Conservation (phyloP, 2,888 invertebrate genomes). For the Bombylius discolor region DNA sequence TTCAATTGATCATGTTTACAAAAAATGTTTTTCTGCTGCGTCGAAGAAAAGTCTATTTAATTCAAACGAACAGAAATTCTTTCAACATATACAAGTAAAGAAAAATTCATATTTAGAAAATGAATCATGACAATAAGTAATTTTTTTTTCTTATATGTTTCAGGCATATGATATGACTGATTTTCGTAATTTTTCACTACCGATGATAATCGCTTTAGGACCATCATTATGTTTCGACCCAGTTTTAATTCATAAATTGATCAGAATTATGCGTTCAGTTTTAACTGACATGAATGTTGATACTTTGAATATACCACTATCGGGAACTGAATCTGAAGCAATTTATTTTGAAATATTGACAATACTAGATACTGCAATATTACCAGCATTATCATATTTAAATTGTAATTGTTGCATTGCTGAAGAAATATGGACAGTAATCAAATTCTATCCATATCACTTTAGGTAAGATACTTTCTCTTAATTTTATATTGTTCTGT, state of each 20-base stretch:
- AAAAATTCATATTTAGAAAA: background rate
- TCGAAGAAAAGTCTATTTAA: slow-evolving; percentile 44
- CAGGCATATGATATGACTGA: slow-evolving; percentile 56
- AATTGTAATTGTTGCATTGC: slow-evolving; percentile 92
- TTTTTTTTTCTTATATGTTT: background rate
- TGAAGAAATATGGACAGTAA: slow-evolving; percentile 87
- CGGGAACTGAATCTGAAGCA: slow-evolving; percentile 36
- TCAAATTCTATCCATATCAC: slow-evolving; percentile 77
- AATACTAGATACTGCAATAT: slow-evolving; percentile 72
- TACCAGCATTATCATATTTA: slow-evolving; percentile 83
- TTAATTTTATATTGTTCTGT: background rate
- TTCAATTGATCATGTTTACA: slow-evolving; percentile 76
- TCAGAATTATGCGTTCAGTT: slow-evolving; percentile 40
- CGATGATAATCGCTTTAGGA: slow-evolving; percentile 75
- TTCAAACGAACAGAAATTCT: background rate
- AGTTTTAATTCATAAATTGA: slow-evolving; percentile 77
- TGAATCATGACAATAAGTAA: background rate
- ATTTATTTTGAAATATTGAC: slow-evolving; percentile 75
- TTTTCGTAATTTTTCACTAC: slow-evolving; percentile 62
- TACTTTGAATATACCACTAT: slow-evolving; percentile 27
- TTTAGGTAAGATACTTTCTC: slow-evolving; percentile 34
- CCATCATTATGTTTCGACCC: slow-evolving; percentile 80
- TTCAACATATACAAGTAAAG: slow-evolving; percentile 4
- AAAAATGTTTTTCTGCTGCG: slow-evolving; percentile 56
- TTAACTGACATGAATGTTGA: slow-evolving; percentile 34